Evolutionary conservation across 1,140 invertebrate species (phyloP).

Genomic region (Yoshiicerus persimilis): DNA sequence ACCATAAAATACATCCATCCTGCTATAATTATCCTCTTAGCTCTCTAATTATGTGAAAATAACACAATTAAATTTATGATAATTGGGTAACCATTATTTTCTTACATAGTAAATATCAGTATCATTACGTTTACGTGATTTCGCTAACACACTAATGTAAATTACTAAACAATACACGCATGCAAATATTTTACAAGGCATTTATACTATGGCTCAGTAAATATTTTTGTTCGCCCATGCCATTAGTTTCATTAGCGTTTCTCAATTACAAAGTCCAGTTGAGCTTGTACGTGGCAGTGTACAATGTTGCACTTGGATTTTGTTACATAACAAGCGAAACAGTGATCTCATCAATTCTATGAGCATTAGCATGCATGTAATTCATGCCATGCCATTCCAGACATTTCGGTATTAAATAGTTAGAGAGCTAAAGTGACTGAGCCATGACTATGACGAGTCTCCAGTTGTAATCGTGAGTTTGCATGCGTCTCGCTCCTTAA

Average conservation of each 20-base stretch:
- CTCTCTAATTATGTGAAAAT: neutral
- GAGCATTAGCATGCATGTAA: neutral
- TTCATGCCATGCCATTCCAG: neutral
- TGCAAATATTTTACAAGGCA: neutral
- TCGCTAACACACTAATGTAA: neutral
- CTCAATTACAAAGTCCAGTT: neutral
- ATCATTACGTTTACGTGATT: neutral
- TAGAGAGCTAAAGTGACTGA: neutral
- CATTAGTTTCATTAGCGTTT: neutral
- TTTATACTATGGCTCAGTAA: neutral
- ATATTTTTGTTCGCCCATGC: neutral
- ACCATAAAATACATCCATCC: too few species aligned
- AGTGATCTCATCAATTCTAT: neutral
- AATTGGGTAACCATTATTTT: neutral
- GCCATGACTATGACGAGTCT: neutral
- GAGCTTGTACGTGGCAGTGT: too few species aligned
- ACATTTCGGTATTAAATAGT: constrained; percentile 8
- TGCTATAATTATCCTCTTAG: neutral
- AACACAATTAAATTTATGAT: neutral
- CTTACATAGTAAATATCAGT: neutral
- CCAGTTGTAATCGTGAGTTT: constrained; percentile 5
- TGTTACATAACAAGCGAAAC: neutral
- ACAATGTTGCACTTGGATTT: too few species aligned
- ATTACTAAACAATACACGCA: neutral
- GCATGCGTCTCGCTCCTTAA: neutral